Evolutionary conservation across 2,113 vertebrate species (phyloP).

Genomic region (Oreotrochilus melanogaster): DNA sequence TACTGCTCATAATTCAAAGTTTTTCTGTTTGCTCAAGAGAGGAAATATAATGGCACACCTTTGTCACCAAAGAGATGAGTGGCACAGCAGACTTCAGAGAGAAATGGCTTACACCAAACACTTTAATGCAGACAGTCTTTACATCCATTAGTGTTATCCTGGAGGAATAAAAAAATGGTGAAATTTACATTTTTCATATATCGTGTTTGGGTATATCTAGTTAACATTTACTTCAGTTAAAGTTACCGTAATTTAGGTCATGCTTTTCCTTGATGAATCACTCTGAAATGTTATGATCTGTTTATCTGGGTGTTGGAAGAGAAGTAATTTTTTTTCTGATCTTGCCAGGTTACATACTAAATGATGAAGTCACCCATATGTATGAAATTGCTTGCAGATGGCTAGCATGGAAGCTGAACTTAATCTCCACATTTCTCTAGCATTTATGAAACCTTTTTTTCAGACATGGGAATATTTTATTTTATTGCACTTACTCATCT

Average conservation of each 20-base stretch:
- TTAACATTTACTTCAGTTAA: background rate
- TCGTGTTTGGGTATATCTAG: background rate
- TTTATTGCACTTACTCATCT: slow-evolving; percentile 57
- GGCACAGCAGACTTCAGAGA: background rate
- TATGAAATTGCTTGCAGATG: slow-evolving; percentile 53
- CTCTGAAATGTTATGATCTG: slow-evolving; percentile 35
- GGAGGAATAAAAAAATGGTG: background rate
- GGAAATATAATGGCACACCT: background rate
- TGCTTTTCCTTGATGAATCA: slow-evolving; percentile 36
- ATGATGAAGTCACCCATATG: slow-evolving; percentile 25
- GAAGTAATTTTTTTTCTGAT: background rate
- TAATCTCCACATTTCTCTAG: slow-evolving; percentile 9
- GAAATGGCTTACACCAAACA: background rate
- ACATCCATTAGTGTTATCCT: background rate
- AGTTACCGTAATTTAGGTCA: background rate
- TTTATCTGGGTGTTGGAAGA: slow-evolving; percentile 45
- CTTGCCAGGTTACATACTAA: slow-evolving; percentile 20
- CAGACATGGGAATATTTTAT: slow-evolving; percentile 33
- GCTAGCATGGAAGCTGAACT: background rate
- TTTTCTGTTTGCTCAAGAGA: background rate
- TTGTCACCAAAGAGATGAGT: background rate
- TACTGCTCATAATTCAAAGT: background rate
- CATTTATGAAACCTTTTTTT: slow-evolving; percentile 42
- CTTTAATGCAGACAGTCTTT: background rate
- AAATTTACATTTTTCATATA: background rate